Base-by-base conservation (phyloP, 2,888 invertebrate species). In the Deroplatys truncata region DNA sequence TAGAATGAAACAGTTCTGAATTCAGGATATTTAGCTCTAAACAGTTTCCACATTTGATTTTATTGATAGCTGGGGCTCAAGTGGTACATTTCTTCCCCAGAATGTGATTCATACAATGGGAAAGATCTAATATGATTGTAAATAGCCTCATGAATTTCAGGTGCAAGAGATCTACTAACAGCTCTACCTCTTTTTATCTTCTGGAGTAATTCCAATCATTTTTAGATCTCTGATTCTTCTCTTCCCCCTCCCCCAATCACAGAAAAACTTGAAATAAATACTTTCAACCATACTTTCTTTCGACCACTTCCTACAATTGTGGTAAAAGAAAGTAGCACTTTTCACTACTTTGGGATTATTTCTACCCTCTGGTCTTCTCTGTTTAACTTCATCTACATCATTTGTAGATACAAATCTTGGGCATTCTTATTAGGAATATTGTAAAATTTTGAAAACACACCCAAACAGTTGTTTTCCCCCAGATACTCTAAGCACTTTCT, bases 51-150 rank as follows among this genome's bases (percentile, higher is more conserved):
- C 16, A 5, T n/a, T 15, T 56, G 16, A 56, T 56, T 25, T 15
- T 86, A 56, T 25, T 8, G 35, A 31, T 25, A 56, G 28, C 15
- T 86, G 28, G 82, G n/a, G 20, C 56, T 16, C 28, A 83, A 83
- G 35, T 82, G 89, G 82, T 89, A 88, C 15, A 49, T 56, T 85
- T 86, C 86, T 86, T 88, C 84, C 28, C 85, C 82, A 43, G 28
- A 86, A 86, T 90, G 90, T 20, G 84, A 89, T 72, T 85, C 82
- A 88, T 89, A 88, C 84, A 90, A 82, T 35, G 89, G 89, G 84
- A 91, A 91, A 35, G 84, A 89, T 82, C 87, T 89, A 29, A 90
- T 90, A 82, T 90, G 90, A 72, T 82, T 29, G 82, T 72, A 82
- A 28, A 87, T 31, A 31, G 31, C 31, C 2, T 31, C 31, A 5